Conservation (phyloP, 2,797 vertebrate species). For the Lophius americanus region DNA sequence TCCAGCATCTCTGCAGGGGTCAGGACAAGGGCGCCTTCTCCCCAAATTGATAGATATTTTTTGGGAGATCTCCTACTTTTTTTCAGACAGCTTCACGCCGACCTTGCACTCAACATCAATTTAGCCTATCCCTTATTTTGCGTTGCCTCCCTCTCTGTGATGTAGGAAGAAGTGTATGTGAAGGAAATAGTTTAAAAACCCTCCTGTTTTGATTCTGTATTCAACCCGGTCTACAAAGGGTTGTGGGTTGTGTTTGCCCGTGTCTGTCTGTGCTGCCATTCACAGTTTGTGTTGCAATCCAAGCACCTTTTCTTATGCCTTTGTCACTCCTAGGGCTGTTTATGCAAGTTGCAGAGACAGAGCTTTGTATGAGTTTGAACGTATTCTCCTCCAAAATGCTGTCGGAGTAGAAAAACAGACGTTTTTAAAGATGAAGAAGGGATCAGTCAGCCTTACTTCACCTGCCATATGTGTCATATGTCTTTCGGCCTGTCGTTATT, state of each 20-base stretch:
- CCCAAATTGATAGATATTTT: constrained; percentile 80
- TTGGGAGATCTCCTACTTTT: constrained; percentile 76
- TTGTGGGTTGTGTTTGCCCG: constrained; percentile 33
- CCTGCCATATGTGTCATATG: constrained; percentile 71
- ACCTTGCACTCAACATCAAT: constrained; percentile 82
- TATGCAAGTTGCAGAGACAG: constrained; percentile 56
- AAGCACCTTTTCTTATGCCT: constrained; percentile 51
- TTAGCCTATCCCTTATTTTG: constrained; percentile 70
- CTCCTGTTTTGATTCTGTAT: constrained; percentile 71
- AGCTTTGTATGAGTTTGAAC: constrained; percentile 69
- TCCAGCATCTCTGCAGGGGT: constrained; percentile 88
- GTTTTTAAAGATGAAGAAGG: constrained; percentile 67
- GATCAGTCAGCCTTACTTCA: constrained; percentile 80
- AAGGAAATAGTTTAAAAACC: constrained; percentile 50
- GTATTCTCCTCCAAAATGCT: constrained; percentile 59
- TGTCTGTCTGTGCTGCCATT: constrained; percentile 28
- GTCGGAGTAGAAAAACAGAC: constrained; percentile 59
- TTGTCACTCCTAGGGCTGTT: constrained; percentile 68
- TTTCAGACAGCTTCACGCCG: constrained; percentile 77
- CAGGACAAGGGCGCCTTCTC: constrained; percentile 88
- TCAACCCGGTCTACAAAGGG: constrained; percentile 73
- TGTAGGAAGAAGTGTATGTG: constrained; percentile 60
- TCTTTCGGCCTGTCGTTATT: constrained; percentile 71
- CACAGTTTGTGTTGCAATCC: constrained; percentile 56
- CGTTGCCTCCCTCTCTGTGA: constrained; percentile 63